These are phyloP conservation scores for Leptinotarsa tumamoca DNA, from an alignment of 2,888 invertebrate genomes.

Conservation along the genomic window DNA sequence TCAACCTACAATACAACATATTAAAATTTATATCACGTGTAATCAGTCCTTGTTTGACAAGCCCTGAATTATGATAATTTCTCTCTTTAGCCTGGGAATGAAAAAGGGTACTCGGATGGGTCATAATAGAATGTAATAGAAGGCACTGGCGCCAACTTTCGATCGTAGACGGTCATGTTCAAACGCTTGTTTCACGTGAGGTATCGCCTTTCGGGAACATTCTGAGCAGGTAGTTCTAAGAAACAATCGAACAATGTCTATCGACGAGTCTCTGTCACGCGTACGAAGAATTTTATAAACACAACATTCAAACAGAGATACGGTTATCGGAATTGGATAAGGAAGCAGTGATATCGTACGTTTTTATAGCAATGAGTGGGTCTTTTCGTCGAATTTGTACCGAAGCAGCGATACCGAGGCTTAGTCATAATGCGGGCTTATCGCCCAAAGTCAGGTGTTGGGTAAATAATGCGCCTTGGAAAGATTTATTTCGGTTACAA, in stretches of 20 bases:
- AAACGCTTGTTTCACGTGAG: background rate
- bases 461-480: background rate
- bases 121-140: background rate
- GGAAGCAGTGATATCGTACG: conserved; percentile 16
- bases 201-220: background rate
- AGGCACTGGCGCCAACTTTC: background rate
- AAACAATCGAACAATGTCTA: background rate
- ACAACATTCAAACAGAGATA: conserved; percentile 6
- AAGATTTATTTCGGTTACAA: background rate
- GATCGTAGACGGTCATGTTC: background rate
- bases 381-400: conserved; percentile 11
- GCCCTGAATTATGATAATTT: no score
- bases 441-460: conserved; percentile 10
- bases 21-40: no score
- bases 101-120: background rate
- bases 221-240: conserved; percentile 10
- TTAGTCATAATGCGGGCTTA: conserved; percentile 7
- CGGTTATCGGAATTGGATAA: conserved; percentile 12
- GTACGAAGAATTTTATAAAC: conserved; percentile 8
- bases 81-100: no score
- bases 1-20: no score
- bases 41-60: no score
- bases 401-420: conserved; percentile 1
- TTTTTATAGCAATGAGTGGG: conserved; percentile 14
- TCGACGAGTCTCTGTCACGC: conserved; percentile 4